Evolutionary conservation across 2,888 invertebrate species (phyloP), one percentile per base, ranked within the genome.

Genomic region (Epirrhoe alternata): DNA sequence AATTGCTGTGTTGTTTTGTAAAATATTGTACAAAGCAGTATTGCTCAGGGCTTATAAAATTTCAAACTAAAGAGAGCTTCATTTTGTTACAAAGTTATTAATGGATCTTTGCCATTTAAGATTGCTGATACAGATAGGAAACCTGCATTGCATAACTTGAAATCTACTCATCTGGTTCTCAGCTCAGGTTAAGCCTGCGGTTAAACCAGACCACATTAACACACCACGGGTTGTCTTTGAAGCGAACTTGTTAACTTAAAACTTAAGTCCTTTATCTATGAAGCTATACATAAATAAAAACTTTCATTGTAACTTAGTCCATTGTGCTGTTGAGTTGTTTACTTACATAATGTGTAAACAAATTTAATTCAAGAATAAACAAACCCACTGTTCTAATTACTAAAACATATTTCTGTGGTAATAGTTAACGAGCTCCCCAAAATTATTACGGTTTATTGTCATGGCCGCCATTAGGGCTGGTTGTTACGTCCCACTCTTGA

Each of bases 361-460:
- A 53, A 10, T 10, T 49, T 14, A 14, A 49, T 42, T 8, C 56
- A 38, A 49, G 12, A 54, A 56, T 10, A 57, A 57, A 52, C 42
- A 63, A 50, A 49, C 35, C 47, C 10, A 56, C 54, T 31, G 45
- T 53, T 54, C 30, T 62, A 62, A 54, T 62, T 52, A 59, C 54
- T 55, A 42, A 60, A 60, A 55, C 57, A 59, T 56, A 59, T 60
- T 67, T 67, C 38, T 67, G 63, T 63, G 60, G 62, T 51, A 59
- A 50, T 59, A 55, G 58, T 61, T 61, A 61, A 61, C 56, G 60
- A 56, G 65, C 76, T 64, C 73, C 72, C 66, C 74, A 70, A 76
- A 78, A 73, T 73, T 73, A 77, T 75, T 79, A 24, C 24, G 69
- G 73, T 73, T 69, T 72, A 76, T 73, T 80, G 82, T 83, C 80